Conservation (phyloP, 2,888 invertebrate genomes). For the Hypsopygia costalis region DNA sequence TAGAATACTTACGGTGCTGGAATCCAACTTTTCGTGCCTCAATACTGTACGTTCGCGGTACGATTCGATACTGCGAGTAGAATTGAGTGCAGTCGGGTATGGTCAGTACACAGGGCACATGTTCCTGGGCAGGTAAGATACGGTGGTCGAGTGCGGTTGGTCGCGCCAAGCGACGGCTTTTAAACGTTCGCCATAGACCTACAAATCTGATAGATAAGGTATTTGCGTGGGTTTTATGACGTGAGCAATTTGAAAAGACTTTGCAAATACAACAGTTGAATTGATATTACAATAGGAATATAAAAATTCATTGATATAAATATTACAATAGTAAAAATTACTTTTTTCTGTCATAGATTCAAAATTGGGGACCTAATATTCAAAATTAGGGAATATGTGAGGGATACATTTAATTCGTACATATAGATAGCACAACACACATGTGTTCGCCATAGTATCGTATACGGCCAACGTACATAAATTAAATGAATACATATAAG, state of each 20-base stretch:
- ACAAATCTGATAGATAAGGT: constrained; percentile 24
- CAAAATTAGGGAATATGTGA: too few species aligned
- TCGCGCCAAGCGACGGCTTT: constrained; percentile 59
- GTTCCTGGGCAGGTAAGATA: constrained; percentile 28
- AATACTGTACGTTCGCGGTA: not conserved
- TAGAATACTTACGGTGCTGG: constrained; percentile 12
- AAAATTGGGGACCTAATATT: too few species aligned
- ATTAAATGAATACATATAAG: too few species aligned
- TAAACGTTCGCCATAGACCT: constrained; percentile 56
- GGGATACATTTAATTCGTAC: too few species aligned
- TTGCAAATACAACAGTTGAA: not conserved
- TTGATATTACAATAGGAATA: not conserved
- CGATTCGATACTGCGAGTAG: constrained; percentile 2
- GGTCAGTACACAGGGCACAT: constrained; percentile 27
- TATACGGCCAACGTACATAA: too few species aligned
- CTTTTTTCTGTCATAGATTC: too few species aligned
- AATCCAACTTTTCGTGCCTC: not conserved
- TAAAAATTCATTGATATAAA: not conserved
- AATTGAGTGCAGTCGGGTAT: constrained; percentile 3
- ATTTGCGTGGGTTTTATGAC: constrained; percentile 48
- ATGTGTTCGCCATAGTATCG: too few species aligned
- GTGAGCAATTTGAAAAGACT: constrained; percentile 16
- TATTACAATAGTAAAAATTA: too few species aligned
- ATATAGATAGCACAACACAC: too few species aligned
- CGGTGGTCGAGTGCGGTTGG: constrained; percentile 54